phyloP scores from a whole-genome alignment of 2,797 vertebrate genomes.

The Australoheros facetus region DNA sequence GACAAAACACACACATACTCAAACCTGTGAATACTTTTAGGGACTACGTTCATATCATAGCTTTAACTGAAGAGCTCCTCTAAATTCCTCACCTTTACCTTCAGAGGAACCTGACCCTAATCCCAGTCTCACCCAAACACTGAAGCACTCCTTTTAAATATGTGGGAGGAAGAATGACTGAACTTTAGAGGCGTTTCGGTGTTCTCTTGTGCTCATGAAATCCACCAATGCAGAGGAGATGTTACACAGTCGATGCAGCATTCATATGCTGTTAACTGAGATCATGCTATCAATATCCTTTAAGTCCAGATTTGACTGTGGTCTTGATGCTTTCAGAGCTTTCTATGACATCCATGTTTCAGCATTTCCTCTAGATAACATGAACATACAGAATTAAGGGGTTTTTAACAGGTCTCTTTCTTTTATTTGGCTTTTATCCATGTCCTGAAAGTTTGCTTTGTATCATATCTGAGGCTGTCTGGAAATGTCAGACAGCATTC shows the following conservation, averaged over 20 bases:
- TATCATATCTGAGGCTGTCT: slow-evolving; percentile 23
- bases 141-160: background rate
- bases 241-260: background rate
- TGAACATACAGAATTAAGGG: background rate
- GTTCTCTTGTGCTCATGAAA: background rate
- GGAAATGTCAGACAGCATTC: slow-evolving; percentile 16
- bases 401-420: slow-evolving; percentile 9
- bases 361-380: background rate
- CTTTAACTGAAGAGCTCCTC: background rate
- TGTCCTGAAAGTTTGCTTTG: slow-evolving; percentile 10
- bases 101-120: slow-evolving; percentile 14
- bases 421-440: slow-evolving; percentile 27
- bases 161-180: background rate
- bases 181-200: background rate
- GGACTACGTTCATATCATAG: slow-evolving; percentile 1
- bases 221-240: background rate
- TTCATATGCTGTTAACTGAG: background rate
- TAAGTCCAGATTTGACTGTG: slow-evolving; percentile 5
- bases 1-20: slow-evolving; percentile 2
- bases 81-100: slow-evolving; percentile 15
- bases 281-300: slow-evolving; percentile 15
- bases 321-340: background rate
- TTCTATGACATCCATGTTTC: slow-evolving; percentile 11
- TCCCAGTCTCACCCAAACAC: slow-evolving; percentile 15
- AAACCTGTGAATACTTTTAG: background rate